Evolutionary conservation across 2,797 vertebrate species (phyloP).

Genomic region (Bufotes viridis): DNA sequence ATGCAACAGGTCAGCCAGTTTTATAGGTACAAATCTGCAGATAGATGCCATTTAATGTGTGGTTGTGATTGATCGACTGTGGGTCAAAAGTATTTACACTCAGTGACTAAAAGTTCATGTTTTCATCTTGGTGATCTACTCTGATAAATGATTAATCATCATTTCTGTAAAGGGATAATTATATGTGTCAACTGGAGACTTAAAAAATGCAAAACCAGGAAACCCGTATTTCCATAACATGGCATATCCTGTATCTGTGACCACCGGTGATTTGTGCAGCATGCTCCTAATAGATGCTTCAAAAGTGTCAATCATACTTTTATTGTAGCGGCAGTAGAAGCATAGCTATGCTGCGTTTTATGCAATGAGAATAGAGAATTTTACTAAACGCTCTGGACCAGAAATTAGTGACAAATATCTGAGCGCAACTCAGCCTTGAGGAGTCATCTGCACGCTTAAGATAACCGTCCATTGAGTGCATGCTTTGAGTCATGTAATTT

Average conservation of each 20-base stretch:
- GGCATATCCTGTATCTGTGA: background rate
- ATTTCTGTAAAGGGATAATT: background rate
- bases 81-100: background rate
- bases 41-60: background rate
- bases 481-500: conserved; percentile 32
- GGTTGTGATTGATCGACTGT: background rate
- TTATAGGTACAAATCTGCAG: no score
- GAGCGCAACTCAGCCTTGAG: background rate
- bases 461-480: conserved; percentile 29
- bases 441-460: background rate
- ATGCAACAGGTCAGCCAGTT: no score
- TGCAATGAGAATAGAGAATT: background rate
- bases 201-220: background rate
- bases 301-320: background rate
- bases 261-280: background rate
- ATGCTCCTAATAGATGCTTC: background rate
- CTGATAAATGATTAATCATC: background rate
- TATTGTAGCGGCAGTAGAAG: background rate
- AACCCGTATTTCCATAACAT: background rate
- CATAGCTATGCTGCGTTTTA: background rate
- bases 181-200: background rate
- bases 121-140: background rate
- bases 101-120: background rate
- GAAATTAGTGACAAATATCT: background rate
- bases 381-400: background rate